Evolutionary conservation across 1,140 invertebrate species (phyloP), one percentile per base, ranked within the genome.

Genomic region (Scaptomyza montana): DNA sequence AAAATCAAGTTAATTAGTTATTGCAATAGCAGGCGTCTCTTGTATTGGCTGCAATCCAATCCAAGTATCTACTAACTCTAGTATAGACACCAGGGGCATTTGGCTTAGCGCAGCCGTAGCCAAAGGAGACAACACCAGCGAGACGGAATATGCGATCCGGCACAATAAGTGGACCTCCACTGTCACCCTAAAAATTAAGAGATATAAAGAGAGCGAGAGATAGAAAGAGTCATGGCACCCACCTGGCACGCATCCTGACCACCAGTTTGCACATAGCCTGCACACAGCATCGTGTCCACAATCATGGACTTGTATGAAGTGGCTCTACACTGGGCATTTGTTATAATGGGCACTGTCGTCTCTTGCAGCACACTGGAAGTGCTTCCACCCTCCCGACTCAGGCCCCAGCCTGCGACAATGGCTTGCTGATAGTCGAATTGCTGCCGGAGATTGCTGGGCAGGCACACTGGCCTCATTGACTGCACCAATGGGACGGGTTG

Each of bases 181-280:
- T 94, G 77, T 94, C 93, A 21, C 93, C 92, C 89, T 92, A 45
- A 13, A 55, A n/a, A 62, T 3, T 45, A 36, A 36, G 1, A 36
- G 2, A 19, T 39, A 50, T 5, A 30, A 55, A 43, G 10, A 16
- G 6, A 47, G 16, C 55, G 16, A 25, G 13, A 43, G 7, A 46
- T 12, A 43, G 25, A 13, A 12, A 49, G 16, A 25, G 47, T 21
- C 21, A 66, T 10, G n/a, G 61, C 54, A 62, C 81, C 53, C 65
- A 91, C 96, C 94, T 98, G 97, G 91, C 97, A 98, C 41, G 97
- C 97, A 90, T 98, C 97, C 63, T 96, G 96, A 3, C 97, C 97
- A 5, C 97, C 97, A 77, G 97, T 95, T 77, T 97, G 94, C 2
- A 95, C 95, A 78, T 96, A 96, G 0, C 98, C 97, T 36, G 98